Conservation (phyloP, 2,888 invertebrate genomes). For the Oscheius sp. region DNA sequence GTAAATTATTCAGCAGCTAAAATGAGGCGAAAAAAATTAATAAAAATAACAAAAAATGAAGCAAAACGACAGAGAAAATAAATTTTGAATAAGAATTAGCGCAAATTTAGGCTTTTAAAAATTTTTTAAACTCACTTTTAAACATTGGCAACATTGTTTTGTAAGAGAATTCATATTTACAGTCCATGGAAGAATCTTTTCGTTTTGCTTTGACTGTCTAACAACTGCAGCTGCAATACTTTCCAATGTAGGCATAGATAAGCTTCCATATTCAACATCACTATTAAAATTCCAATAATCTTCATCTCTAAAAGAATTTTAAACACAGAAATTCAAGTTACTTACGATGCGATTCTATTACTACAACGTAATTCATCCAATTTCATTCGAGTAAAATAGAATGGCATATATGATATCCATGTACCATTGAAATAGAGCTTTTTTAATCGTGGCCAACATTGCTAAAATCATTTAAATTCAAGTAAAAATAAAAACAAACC, state of each 20-base stretch:
- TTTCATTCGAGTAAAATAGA: not conserved
- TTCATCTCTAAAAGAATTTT: not conserved
- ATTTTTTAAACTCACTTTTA: conserved; percentile 2
- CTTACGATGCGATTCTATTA: not conserved
- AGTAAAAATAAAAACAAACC: conserved; percentile 23
- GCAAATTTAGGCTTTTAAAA: too few relatives aligned
- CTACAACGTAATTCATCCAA: conserved; percentile 1
- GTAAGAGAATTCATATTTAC: not conserved
- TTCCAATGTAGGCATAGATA: not conserved
- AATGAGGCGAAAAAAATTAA: too few relatives aligned
- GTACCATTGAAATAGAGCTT: conserved; percentile 7
- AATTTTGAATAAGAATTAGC: too few relatives aligned
- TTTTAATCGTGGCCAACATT: conserved; percentile 14
- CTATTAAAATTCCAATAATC: not conserved
- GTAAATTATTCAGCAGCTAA: too few relatives aligned
- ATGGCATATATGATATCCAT: not conserved
- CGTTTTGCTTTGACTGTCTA: not conserved
- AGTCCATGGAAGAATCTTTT: conserved; percentile 29
- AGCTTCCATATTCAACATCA: not conserved
- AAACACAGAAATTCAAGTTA: not conserved
- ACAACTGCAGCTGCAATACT: not conserved
- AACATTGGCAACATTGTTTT: conserved; percentile 7
- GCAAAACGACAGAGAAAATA: too few relatives aligned
- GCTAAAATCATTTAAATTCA: not conserved
- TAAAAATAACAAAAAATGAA: too few relatives aligned